Evolutionary conservation across 2,797 vertebrate species (phyloP).

Genomic region (Xenops minutus): DNA sequence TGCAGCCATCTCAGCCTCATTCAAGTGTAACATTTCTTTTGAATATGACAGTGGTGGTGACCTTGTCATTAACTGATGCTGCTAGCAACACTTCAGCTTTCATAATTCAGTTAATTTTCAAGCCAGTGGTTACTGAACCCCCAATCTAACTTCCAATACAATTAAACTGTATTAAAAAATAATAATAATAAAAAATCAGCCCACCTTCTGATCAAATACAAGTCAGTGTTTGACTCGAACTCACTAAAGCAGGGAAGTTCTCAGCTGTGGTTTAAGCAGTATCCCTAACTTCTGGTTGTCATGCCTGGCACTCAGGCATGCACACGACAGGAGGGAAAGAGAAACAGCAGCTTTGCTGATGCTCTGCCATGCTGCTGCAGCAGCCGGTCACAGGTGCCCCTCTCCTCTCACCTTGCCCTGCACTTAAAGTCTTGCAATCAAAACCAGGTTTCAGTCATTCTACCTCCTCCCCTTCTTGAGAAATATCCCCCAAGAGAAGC

Average conservation of each 20-base stretch:
- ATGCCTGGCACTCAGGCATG: neutral
- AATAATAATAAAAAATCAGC: neutral
- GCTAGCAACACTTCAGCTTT: constrained; percentile 75
- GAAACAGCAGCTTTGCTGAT: neutral
- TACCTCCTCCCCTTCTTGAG: neutral
- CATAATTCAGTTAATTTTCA: constrained; percentile 82
- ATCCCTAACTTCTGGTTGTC: neutral
- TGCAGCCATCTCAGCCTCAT: constrained; percentile 77
- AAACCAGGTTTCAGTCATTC: neutral
- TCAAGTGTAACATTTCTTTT: constrained; percentile 84
- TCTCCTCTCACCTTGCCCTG: neutral
- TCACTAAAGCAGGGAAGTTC: neutral
- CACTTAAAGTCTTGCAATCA: neutral
- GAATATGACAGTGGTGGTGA: constrained; percentile 79
- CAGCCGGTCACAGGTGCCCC: neutral
- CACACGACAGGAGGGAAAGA: neutral
- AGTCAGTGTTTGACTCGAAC: neutral
- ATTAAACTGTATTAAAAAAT: constrained; percentile 58
- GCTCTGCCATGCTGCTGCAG: neutral
- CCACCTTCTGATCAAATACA: neutral
- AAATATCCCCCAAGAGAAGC: neutral
- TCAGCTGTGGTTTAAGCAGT: neutral
- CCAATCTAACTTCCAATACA: constrained; percentile 70
- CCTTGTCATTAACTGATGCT: constrained; percentile 83
- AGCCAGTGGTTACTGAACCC: constrained; percentile 70